Percentiles rank a stretch among this genome's conserved stretches.
Evolutionary conservation across 2,797 vertebrate genomes (phyloP).

Genomic region (Siniperca scherzeri): DNA sequence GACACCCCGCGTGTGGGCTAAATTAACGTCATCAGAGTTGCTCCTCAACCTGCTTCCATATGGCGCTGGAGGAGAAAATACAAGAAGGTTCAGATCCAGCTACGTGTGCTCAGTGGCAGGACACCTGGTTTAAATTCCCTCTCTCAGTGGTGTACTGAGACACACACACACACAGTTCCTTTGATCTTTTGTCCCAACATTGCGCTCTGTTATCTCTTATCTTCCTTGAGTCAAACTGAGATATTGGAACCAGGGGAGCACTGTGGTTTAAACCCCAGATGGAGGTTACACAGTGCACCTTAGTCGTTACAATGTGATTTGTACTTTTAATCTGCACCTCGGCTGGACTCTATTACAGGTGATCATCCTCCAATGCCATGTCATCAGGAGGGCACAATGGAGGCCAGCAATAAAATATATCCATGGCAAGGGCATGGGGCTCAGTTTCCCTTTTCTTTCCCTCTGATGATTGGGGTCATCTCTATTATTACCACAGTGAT

Average conservation of each 20-base stretch:
- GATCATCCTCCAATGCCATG: conserved; percentile 69
- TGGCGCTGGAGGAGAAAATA: conserved; percentile 31
- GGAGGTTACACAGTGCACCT: conserved; percentile 55
- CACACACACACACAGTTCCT: conserved; percentile 4
- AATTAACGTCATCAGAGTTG: conserved; percentile 51
- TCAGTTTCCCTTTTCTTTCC: conserved; percentile 62
- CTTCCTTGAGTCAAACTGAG: conserved; percentile 28
- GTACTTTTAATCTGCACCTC: conserved; percentile 73
- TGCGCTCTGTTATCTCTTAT: conserved; percentile 40
- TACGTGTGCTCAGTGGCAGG: conserved; percentile 31
- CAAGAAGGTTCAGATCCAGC: conserved; percentile 8
- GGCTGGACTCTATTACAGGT: conserved; percentile 70
- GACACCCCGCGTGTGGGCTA: conserved; percentile 23
- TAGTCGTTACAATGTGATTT: conserved; percentile 72
- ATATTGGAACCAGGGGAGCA: conserved; percentile 33
- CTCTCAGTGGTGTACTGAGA: conserved; percentile 19
- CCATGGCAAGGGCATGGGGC: conserved; percentile 53
- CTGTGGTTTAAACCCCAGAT: conserved; percentile 33
- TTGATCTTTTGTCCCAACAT: conserved; percentile 30
- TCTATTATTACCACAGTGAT: conserved; percentile 70
- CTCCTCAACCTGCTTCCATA: conserved; percentile 27
- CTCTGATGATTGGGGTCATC: conserved; percentile 84
- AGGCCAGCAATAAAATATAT: conserved; percentile 68
- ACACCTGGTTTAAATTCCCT: conserved; percentile 59
- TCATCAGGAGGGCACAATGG: conserved; percentile 56